Conservation (phyloP, 2,113 vertebrate species). For the Catharus bicknelli region DNA sequence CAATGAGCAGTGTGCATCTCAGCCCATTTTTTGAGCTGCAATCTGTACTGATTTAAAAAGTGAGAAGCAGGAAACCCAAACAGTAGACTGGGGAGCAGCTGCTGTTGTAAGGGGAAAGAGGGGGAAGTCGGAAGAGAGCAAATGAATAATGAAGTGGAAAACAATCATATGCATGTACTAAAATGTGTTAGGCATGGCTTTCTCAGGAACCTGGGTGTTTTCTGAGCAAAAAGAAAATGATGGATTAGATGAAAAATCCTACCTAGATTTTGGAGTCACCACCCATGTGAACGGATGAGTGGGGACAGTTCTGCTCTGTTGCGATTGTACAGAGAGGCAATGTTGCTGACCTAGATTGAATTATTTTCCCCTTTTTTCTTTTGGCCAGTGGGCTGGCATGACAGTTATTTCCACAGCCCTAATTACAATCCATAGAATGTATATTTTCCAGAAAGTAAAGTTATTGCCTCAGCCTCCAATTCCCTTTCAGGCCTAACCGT, state of each 20-base stretch:
- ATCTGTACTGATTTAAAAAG: not conserved
- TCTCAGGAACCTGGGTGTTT: not conserved
- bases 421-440: not conserved
- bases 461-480: not conserved
- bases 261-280: not conserved
- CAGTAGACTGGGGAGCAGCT: not conserved
- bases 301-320: not conserved
- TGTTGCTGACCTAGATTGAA: not conserved
- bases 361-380: not conserved
- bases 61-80: not conserved
- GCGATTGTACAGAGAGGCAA: accelerated
- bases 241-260: not conserved
- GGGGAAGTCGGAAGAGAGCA: not conserved
- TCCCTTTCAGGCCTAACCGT: conserved; percentile 20
- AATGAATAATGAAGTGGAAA: not conserved
- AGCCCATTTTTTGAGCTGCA: not conserved
- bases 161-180: not conserved
- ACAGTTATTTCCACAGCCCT: conserved; percentile 14
- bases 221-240: not conserved
- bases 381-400: not conserved
- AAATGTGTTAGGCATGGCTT: not conserved
- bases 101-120: not conserved
- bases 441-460: conserved; percentile 3
- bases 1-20: not conserved
- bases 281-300: accelerated